Evolutionary conservation across 2,888 invertebrate genomes (phyloP), one percentile per base, ranked within the genome.

Genomic region (Druceiella hillmani): DNA sequence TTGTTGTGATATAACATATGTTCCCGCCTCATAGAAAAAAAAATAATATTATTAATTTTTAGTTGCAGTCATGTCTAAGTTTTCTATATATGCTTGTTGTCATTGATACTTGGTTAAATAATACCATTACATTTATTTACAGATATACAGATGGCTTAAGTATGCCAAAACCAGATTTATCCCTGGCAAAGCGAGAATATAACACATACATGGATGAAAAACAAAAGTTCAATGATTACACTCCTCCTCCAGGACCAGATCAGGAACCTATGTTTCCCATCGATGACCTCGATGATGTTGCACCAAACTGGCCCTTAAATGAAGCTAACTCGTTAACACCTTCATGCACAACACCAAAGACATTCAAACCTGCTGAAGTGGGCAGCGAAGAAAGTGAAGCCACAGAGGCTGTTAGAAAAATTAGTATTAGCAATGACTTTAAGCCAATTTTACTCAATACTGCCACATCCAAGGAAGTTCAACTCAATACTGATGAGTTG

Each of bases 211-310:
- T 52, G 5, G 61, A 62, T 25, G 59, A 63, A 24, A 57, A 57
- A 32, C 51, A 52, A 31, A 48, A 46, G 6, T 33, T 43, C 12
- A 51, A 47, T 35, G 54, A 55, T 33, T 57, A 58, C 45, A 53
- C 54, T 45, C 47, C 28, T 26, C 36, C 38, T n/a, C 31, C 38
- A 11, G 48, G 51, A 34, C 48, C 50, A 12, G 74, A 74, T 38
- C 65, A 73, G 37, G 82, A 82, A 33, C 79, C 79, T 17, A 71
- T 83, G 42, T 83, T 83, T 52, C 76, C 80, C 54, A 83, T 83
- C 81, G 76, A 76, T 40, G 79, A 76, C 36, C 61, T 81, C 13
- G 79, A 79, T 48, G 75, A 74, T 27, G 57, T 57, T 2, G 55
- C 59, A 3, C n/a, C n/a, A n/a, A n/a, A n/a, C n/a, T n/a, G n/a